Conservation (phyloP, 2,797 vertebrate species). For the Rhabdophis nuchalis region DNA sequence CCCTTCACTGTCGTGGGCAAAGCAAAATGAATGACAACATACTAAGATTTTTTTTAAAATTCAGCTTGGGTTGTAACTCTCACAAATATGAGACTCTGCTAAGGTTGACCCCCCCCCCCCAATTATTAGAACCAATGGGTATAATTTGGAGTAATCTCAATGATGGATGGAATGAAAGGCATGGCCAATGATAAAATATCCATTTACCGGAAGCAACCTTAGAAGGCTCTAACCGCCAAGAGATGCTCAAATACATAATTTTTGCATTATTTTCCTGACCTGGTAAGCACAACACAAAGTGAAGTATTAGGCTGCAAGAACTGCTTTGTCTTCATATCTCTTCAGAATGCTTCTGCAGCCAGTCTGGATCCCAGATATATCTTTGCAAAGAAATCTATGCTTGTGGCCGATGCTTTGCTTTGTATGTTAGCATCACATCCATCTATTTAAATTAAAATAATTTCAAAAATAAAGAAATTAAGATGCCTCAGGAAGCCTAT, state of each 20-base stretch:
- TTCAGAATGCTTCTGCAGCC: neutral
- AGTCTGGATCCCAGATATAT: neutral
- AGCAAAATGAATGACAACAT: neutral
- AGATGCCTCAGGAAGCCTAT: neutral
- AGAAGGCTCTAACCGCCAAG: neutral
- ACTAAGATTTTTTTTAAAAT: rapidly evolving
- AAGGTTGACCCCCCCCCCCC: neutral
- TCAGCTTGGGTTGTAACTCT: rapidly evolving
- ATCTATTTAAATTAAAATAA: neutral
- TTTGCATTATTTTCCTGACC: neutral
- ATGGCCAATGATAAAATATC: neutral
- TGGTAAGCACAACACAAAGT: neutral
- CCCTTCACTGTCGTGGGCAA: neutral
- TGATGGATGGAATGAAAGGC: neutral
- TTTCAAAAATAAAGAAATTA: neutral
- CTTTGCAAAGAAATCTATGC: neutral
- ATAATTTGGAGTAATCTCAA: neutral
- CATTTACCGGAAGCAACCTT: neutral
- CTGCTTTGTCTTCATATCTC: neutral
- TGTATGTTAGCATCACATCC: neutral
- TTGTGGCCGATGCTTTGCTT: neutral
- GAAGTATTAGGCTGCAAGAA: neutral
- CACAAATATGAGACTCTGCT: neutral
- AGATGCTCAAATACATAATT: neutral
- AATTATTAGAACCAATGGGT: neutral